Evolutionary conservation across 1,140 invertebrate genomes (phyloP).

Genomic region (Hycleus phaleratus): DNA sequence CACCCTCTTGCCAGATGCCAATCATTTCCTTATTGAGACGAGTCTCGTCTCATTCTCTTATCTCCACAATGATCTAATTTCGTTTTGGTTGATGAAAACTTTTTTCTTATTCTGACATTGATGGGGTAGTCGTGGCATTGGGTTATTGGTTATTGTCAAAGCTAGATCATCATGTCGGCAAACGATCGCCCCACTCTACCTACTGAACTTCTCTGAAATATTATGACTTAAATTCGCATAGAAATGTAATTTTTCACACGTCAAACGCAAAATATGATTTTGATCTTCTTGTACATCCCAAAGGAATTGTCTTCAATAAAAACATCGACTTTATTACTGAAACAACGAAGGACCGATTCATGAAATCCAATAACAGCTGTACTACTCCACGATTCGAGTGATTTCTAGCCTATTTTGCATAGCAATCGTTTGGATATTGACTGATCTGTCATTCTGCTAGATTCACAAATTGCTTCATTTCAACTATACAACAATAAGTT

Average conservation of each 20-base stretch:
- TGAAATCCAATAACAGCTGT: conserved; percentile 36
- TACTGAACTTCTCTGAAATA: not conserved
- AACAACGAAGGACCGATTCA: conserved; percentile 29
- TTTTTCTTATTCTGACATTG: too few relatives aligned
- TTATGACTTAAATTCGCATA: conserved; percentile 31
- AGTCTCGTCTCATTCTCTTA: too few relatives aligned
- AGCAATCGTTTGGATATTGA: conserved; percentile 28
- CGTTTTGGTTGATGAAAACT: too few relatives aligned
- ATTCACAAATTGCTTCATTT: not conserved
- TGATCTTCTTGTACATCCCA: conserved; percentile 30
- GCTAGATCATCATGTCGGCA: too few relatives aligned
- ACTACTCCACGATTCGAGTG: conserved; percentile 31
- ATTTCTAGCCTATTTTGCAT: conserved; percentile 35
- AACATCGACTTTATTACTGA: conserved; percentile 35
- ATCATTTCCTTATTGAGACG: too few relatives aligned
- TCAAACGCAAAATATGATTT: conserved; percentile 35
- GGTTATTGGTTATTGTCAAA: too few relatives aligned
- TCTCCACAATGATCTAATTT: too few relatives aligned
- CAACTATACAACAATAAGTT: too few relatives aligned
- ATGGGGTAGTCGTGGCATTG: too few relatives aligned
- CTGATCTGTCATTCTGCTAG: conserved; percentile 24
- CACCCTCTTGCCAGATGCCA: too few relatives aligned
- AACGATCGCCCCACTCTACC: too few relatives aligned
- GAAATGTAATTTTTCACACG: conserved; percentile 35
- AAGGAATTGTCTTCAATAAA: conserved; percentile 33